phyloP scores from a whole-genome alignment of 2,113 vertebrate genomes.

The Panthera tigris region DNA sequence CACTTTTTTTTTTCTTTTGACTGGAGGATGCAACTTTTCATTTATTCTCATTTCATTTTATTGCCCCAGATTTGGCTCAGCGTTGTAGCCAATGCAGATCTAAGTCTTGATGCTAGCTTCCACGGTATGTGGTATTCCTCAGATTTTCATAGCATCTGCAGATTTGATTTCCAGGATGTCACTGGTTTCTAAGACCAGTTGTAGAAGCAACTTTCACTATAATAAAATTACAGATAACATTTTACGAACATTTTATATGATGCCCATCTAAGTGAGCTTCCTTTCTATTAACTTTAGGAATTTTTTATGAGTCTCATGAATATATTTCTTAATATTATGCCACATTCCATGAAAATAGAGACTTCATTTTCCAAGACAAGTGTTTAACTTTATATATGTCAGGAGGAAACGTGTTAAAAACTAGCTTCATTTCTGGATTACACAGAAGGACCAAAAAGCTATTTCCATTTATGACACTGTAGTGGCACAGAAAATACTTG shows the following conservation, averaged over 20 bases:
- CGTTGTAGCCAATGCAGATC: neutral
- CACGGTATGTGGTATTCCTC: neutral
- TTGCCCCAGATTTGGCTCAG: neutral
- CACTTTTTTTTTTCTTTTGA: neutral
- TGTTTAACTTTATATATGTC: constrained; percentile 30
- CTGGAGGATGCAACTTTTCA: neutral
- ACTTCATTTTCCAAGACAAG: constrained; percentile 38
- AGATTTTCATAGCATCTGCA: neutral
- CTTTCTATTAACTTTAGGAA: constrained; percentile 23
- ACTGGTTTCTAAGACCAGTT: neutral
- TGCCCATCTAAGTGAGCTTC: constrained; percentile 18
- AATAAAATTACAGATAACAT: constrained; percentile 34
- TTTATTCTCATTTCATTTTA: neutral
- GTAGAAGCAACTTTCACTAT: neutral
- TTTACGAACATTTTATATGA: neutral
- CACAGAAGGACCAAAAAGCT: neutral
- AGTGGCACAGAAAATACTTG: constrained; percentile 37
- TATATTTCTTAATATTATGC: constrained; percentile 21
- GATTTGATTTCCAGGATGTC: neutral
- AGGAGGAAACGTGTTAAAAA: constrained; percentile 48
- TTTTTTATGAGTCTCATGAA: constrained; percentile 49
- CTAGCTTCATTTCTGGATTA: constrained; percentile 54
- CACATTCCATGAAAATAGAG: constrained; percentile 52
- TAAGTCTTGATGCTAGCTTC: neutral
- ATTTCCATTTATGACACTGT: constrained; percentile 44